Conservation (phyloP, 2,888 invertebrate species). For the Scaptomyza tumidula region DNA sequence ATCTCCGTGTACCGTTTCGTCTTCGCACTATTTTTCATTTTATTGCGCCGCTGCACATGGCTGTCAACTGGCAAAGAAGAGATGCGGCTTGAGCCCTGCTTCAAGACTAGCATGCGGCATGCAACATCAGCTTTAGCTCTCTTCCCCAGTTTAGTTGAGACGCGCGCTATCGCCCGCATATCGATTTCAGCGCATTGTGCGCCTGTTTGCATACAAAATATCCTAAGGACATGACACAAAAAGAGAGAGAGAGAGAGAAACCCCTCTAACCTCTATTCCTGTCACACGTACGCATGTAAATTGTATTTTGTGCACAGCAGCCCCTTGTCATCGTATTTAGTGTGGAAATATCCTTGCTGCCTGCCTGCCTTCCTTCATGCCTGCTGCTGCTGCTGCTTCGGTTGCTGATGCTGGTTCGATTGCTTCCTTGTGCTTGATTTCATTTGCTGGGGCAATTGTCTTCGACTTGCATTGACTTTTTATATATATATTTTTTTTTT, state of each 20-base stretch:
- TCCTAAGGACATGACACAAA: constrained; percentile 72
- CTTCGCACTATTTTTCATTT: constrained; percentile 78
- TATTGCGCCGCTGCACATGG: constrained; percentile 78
- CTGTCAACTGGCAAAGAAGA: constrained; percentile 68
- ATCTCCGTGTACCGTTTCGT: constrained; percentile 33
- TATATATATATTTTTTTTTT: constrained; percentile 55
- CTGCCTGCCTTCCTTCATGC: neutral
- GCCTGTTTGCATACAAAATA: constrained; percentile 80
- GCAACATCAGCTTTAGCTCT: constrained; percentile 36
- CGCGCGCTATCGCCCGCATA: constrained; percentile 68
- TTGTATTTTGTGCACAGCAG: constrained; percentile 63
- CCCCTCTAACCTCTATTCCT: constrained; percentile 16
- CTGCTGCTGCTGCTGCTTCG: neutral
- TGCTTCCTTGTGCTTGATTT: constrained; percentile 68
- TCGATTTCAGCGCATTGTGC: constrained; percentile 79
- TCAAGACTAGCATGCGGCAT: constrained; percentile 19
- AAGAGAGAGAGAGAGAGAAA: constrained; percentile 23
- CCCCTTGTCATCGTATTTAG: constrained; percentile 46
- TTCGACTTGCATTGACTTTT: constrained; percentile 74
- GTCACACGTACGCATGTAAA: constrained; percentile 80
- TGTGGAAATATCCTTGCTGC: constrained; percentile 17
- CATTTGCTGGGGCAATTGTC: constrained; percentile 75
- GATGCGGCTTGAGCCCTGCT: constrained; percentile 11
- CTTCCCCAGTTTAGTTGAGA: constrained; percentile 1
- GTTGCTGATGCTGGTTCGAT: neutral